Conservation (phyloP, 2,113 vertebrate genomes). For the Lethenteron reissneri region DNA sequence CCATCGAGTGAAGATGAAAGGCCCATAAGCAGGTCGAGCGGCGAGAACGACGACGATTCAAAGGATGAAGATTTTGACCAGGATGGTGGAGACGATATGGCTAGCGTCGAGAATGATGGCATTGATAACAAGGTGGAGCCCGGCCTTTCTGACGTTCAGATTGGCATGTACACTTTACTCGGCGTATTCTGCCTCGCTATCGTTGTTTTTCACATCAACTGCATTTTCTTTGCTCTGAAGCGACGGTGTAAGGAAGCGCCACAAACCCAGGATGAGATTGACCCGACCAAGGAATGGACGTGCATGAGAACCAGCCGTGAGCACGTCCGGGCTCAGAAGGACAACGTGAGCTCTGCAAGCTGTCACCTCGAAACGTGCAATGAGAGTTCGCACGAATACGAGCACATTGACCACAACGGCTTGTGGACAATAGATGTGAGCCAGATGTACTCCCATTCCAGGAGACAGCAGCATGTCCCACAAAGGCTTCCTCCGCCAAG, state of each 20-base stretch:
- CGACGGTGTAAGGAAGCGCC: background rate
- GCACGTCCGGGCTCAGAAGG: background rate
- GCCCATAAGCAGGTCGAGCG: background rate
- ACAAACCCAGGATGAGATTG: conserved; percentile 3
- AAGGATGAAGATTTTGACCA: too few species aligned
- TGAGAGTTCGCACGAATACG: too few species aligned
- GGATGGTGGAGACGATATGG: too few species aligned
- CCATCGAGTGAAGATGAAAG: too few species aligned
- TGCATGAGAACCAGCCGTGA: background rate
- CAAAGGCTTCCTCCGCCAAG: too few species aligned
- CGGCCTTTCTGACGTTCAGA: conserved; percentile 6
- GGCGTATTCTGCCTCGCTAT: conserved; percentile 4
- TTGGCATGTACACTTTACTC: conserved; percentile 5
- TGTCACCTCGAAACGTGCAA: too few species aligned
- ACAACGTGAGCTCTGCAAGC: too few species aligned
- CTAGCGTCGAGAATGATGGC: too few species aligned
- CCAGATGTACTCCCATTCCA: too few species aligned
- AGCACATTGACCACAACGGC: too few species aligned
- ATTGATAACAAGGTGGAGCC: background rate
- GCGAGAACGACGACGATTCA: background rate
- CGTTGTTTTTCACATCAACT: background rate
- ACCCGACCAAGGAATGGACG: conserved; percentile 1
- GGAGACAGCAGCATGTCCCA: too few species aligned
- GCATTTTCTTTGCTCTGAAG: conserved; percentile 1
- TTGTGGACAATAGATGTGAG: too few species aligned